phyloP scores from a whole-genome alignment of 2,113 vertebrate species.

The Eulacestoma nigropectus region DNA sequence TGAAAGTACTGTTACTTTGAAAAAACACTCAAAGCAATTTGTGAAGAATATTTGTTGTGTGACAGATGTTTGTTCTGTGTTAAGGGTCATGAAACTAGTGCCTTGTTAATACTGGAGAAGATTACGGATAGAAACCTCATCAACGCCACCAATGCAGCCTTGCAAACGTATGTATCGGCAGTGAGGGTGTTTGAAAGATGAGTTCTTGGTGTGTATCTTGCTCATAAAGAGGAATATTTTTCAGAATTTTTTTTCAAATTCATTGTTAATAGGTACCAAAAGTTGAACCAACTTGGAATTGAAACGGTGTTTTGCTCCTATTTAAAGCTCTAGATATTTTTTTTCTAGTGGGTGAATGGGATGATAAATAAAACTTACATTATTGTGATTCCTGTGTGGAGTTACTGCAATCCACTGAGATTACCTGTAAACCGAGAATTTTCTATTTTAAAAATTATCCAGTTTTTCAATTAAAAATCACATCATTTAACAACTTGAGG shows the following conservation, averaged over 20 bases:
- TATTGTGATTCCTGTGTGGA: background rate
- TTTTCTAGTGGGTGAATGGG: background rate
- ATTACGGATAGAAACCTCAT: slow-evolving; percentile 97
- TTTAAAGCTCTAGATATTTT: background rate
- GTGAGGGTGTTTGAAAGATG: background rate
- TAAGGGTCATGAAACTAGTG: slow-evolving; percentile 99
- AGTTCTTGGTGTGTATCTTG: background rate
- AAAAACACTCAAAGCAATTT: background rate
- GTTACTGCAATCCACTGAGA: background rate
- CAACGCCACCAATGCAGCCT: slow-evolving; percentile 94
- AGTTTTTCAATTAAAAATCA: background rate
- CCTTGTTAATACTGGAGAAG: slow-evolving; percentile 99
- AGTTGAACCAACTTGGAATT: background rate
- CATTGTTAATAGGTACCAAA: background rate
- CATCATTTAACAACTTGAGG: background rate
- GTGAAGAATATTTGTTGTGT: background rate
- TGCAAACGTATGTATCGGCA: slow-evolving; percentile 89
- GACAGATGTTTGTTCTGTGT: slow-evolving; percentile 52
- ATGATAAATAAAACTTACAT: background rate
- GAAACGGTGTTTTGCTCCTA: background rate
- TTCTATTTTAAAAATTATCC: background rate
- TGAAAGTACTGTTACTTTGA: background rate
- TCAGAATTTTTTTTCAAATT: background rate
- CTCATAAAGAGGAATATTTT: background rate
- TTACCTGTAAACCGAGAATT: background rate